Percentiles rank a stretch among this genome's conserved stretches.
phyloP scores from a whole-genome alignment of 1,140 invertebrate species.

The Bombus terrestris region DNA sequence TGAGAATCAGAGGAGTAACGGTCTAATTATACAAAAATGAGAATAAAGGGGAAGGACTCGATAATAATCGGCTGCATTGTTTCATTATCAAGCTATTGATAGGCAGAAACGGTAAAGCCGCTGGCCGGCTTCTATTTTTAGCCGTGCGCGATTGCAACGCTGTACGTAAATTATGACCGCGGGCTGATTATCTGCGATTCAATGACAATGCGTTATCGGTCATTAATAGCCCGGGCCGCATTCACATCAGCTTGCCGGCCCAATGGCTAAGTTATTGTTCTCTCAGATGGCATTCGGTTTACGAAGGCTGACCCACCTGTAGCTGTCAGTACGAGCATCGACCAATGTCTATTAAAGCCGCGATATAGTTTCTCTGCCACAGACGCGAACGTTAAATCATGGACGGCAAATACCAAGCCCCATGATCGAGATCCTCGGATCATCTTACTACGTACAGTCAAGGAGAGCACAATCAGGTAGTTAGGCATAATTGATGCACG shows the following conservation, averaged over 20 bases:
- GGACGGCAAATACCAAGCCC: constrained; percentile 10
- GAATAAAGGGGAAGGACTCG: background rate
- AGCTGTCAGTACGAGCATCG: constrained; percentile 32
- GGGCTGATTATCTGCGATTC: constrained; percentile 60
- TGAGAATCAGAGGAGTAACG: background rate
- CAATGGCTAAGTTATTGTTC: constrained; percentile 64
- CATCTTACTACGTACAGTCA: background rate
- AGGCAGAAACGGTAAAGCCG: background rate
- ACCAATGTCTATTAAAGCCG: constrained; percentile 56
- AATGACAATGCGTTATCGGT: constrained; percentile 66
- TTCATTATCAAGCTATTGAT: constrained; percentile 70
- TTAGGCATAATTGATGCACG: constrained; percentile 1
- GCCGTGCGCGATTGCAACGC: constrained; percentile 26
- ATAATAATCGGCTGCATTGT: constrained; percentile 57
- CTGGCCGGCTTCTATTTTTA: constrained; percentile 37
- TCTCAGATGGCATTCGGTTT: constrained; percentile 30
- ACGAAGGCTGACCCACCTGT: constrained; percentile 39
- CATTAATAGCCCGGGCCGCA: constrained; percentile 62
- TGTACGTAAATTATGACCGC: constrained; percentile 61
- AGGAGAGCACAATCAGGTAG: background rate
- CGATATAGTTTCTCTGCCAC: constrained; percentile 46
- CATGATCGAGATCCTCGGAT: constrained; percentile 16
- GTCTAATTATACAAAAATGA: background rate
- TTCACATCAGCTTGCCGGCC: constrained; percentile 56
- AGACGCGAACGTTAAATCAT: constrained; percentile 39